These are phyloP conservation scores for Volucella inflata DNA, from an alignment of 2,888 invertebrate species.

Conservation along the genomic window DNA sequence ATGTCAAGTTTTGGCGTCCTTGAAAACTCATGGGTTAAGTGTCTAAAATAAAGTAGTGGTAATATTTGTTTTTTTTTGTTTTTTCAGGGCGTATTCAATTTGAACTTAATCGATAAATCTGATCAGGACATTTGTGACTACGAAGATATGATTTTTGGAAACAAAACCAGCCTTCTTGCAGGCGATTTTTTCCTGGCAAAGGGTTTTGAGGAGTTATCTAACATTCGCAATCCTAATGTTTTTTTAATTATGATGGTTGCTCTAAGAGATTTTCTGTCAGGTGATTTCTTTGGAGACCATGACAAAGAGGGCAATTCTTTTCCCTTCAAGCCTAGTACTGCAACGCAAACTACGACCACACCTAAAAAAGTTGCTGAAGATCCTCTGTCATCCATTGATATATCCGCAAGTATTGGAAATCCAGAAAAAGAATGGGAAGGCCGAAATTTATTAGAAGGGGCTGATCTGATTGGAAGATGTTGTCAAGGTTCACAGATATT, in stretches of 20 bases:
- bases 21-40: too few relatives aligned
- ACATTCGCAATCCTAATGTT: slow-evolving; percentile 89
- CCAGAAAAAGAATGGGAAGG: slow-evolving; percentile 92
- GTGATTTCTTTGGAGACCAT: slow-evolving; percentile 93
- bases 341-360: slow-evolving; percentile 72
- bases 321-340: slow-evolving; percentile 87
- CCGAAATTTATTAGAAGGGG: slow-evolving; percentile 91
- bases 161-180: slow-evolving; percentile 96
- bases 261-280: slow-evolving; percentile 94
- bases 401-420: slow-evolving; percentile 86
- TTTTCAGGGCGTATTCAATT: slow-evolving; percentile 89
- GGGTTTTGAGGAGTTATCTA: slow-evolving; percentile 94
- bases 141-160: slow-evolving; percentile 95
- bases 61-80: too few relatives aligned
- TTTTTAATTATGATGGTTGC: slow-evolving; percentile 95
- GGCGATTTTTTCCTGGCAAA: slow-evolving; percentile 96
- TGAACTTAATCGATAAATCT: slow-evolving; percentile 86
- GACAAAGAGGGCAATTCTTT: slow-evolving; percentile 94
- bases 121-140: slow-evolving; percentile 85
- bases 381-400: slow-evolving; percentile 85
- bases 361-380: slow-evolving; percentile 78
- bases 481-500: slow-evolving; percentile 94
- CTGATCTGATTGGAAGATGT: slow-evolving; percentile 89
- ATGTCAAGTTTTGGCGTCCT: too few relatives aligned
- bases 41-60: too few relatives aligned